Evolutionary conservation across 1,140 invertebrate genomes (phyloP).

Genomic region (Scaptomyza graminum): DNA sequence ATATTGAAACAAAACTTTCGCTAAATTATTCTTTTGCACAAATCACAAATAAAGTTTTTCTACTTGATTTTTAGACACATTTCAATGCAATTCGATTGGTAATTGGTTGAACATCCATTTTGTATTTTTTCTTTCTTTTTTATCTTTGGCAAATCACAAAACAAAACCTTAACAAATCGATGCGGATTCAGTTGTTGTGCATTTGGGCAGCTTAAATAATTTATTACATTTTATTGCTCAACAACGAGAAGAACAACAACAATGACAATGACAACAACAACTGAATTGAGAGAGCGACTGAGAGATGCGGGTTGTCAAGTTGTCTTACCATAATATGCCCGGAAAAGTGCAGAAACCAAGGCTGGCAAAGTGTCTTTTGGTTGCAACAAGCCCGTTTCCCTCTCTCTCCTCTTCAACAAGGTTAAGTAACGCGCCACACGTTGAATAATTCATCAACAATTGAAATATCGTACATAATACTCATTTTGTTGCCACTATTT

Average conservation of each 20-base stretch:
- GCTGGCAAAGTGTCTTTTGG: conserved; percentile 42
- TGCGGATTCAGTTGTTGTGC: conserved; percentile 37
- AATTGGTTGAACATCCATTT: neutral
- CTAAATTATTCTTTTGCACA: no score
- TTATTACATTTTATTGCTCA: conserved; percentile 75
- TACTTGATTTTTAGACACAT: neutral
- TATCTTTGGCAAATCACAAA: conserved; percentile 8
- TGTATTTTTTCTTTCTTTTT: neutral
- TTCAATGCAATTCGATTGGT: neutral
- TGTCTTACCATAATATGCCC: conserved; percentile 42
- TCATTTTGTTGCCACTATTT: conserved; percentile 71
- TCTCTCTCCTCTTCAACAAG: conserved; percentile 7
- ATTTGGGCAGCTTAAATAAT: conserved; percentile 69
- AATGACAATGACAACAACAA: conserved; percentile 1
- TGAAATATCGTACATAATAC: conserved; percentile 74
- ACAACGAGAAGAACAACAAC: conserved; percentile 36
- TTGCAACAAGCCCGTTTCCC: neutral
- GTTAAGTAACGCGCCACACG: conserved; percentile 13
- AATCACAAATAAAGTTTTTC: neutral
- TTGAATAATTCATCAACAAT: conserved; percentile 77
- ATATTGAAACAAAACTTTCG: no score
- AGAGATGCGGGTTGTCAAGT: conserved; percentile 58
- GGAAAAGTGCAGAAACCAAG: conserved; percentile 37
- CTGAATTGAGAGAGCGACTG: conserved; percentile 57
- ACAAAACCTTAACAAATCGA: conserved; percentile 3